Percentiles rank a stretch among this genome's conserved stretches.
These are phyloP conservation scores for Novumbra hubbsi DNA, from an alignment of 2,797 vertebrate species.

Conservation along the genomic window DNA sequence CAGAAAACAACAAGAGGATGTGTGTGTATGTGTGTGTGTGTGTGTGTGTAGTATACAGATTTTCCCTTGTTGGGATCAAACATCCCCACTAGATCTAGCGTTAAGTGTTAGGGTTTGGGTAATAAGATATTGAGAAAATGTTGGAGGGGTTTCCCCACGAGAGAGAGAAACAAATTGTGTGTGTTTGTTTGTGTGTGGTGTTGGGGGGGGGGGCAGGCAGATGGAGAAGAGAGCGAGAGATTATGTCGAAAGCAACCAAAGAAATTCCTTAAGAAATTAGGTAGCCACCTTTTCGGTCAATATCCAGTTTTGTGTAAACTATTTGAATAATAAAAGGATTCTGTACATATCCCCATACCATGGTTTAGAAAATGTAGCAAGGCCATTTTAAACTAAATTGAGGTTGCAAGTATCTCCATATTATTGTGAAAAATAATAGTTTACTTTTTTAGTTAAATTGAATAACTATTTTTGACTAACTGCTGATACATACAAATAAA, in stretches of 20 bases:
- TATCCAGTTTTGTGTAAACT: not conserved
- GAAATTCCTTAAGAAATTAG: not conserved
- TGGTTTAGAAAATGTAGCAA: constrained; percentile 15
- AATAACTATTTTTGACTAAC: constrained; percentile 24
- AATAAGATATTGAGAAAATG: too few relatives aligned
- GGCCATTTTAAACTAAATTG: not conserved
- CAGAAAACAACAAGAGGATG: not conserved
- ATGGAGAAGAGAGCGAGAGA: not conserved
- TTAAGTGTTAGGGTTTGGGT: too few relatives aligned
- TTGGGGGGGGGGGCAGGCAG: not conserved
- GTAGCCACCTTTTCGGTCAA: not conserved
- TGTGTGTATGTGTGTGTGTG: constrained; percentile 18
- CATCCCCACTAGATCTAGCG: too few relatives aligned
- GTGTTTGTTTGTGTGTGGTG: constrained; percentile 1
- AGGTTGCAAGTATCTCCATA: not conserved
- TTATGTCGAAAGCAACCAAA: not conserved
- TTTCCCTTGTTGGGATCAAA: not conserved
- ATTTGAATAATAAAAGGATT: not conserved
- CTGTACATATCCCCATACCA: not conserved
- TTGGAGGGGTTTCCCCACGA: too few relatives aligned
- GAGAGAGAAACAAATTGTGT: not conserved
- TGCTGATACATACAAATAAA: constrained; percentile 57
- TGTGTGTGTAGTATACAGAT: constrained; percentile 6
- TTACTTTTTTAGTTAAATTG: constrained; percentile 42
- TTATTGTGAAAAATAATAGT: constrained; percentile 35